Base-by-base conservation (phyloP, 92 coral and sea anemone genomes). In the Pocillopora meandrina region DNA sequence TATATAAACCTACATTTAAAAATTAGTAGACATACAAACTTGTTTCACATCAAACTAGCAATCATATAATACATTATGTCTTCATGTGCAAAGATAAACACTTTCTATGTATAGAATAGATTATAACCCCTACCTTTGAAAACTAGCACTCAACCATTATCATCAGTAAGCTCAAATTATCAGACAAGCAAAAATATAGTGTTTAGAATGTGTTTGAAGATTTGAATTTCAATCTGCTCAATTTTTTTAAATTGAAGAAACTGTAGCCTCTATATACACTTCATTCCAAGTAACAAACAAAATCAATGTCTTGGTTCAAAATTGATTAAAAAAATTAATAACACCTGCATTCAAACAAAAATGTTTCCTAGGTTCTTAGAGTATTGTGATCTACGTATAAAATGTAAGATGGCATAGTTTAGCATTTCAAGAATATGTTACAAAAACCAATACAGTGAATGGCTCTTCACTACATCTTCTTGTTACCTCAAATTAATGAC, bases 281-380 rank as follows among this genome's bases (percentile, higher is more conserved):
- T 65, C 9, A 64, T 20, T 64, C 26, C 71, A 56, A 9, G 77
- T 81, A 81, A 81, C 52, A 80, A 81, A 79, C 58, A 79, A 18
- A 69, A 81, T 68, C 67, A 18, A 71, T 57, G 33, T 56, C 47
- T 52, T 15, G 57, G 56, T 69, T 31, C 76, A 42, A 42, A 42
- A 42, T 42, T 31, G 77, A 81, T 18, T 31, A 81, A 66, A 80
- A 81, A 81, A 57, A 68, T 9, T 17, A 33, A 15, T 26, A 26
- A 26, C 31, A 26, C 52, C 52, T 3, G 8, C 4, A 42, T 67
- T 68, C 13, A 26, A 57, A 80, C 75, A 66, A 80, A 71, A 81
- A 59, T 17, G 20, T 9, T 12, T 20, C 63, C 16, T 16, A 58
- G 69, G 21, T 12, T 33, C 57, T 69, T 2, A 65, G 52, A 49